Evolutionary conservation across 37 sponge, comb jelly and placozoan species (phyloP).

Genomic region (Spongilla lacustris): DNA sequence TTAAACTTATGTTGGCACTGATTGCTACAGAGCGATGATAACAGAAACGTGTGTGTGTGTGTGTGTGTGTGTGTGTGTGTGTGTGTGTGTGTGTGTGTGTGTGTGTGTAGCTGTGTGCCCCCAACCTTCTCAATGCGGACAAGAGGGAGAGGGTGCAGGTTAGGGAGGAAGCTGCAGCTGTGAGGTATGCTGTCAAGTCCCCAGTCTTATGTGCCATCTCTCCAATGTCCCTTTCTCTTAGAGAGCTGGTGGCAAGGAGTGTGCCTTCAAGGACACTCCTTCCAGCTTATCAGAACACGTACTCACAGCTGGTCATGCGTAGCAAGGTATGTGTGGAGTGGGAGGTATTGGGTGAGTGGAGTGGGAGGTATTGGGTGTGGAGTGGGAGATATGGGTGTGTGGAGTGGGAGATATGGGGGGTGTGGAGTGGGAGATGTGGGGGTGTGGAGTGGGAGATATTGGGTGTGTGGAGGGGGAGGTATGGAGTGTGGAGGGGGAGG

Average conservation of each 20-base stretch:
- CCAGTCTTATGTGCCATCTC: too few relatives aligned
- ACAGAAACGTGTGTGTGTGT: not conserved
- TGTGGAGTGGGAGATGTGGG: not conserved
- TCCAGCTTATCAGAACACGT: slow-evolving; percentile 40
- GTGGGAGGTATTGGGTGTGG: not conserved
- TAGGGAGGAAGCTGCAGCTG: not conserved
- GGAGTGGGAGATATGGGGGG: not conserved
- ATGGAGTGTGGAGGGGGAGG: not conserved
- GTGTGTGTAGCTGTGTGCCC: slow-evolving; percentile 7
- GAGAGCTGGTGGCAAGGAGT: slow-evolving; percentile 18
- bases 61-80: not conserved
- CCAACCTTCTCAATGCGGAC: not conserved
- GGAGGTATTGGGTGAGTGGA: too few relatives aligned
- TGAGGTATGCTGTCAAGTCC: slow-evolving; percentile 28
- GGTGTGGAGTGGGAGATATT: not conserved
- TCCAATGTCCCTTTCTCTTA: not conserved
- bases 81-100: not conserved
- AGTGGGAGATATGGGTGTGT: not conserved
- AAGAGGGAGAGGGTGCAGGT: slow-evolving; percentile 10
- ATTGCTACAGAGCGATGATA: not conserved
- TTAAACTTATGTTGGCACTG: too few relatives aligned
- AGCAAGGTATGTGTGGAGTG: slow-evolving; percentile 44
- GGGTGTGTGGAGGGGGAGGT: not conserved
- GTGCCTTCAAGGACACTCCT: slow-evolving; percentile 64
- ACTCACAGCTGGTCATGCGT: not conserved